Percentiles rank a stretch among this genome's conserved stretches.
These are phyloP conservation scores for Acleris sparsana DNA, from an alignment of 2,888 invertebrate species.

Conservation along the genomic window DNA sequence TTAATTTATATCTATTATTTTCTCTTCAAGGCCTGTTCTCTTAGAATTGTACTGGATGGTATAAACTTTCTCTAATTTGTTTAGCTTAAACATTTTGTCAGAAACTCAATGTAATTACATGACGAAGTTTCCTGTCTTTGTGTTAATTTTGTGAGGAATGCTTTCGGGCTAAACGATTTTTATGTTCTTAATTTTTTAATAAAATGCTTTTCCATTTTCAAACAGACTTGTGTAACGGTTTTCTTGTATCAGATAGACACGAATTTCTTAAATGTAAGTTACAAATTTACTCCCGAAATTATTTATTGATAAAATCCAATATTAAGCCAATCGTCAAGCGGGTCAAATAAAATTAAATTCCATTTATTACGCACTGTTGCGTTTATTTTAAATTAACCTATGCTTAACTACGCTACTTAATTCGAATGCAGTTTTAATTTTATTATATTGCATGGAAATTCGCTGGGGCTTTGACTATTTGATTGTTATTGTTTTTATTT, in stretches of 20 bases:
- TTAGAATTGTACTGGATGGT: slow-evolving; percentile 60
- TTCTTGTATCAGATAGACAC: too few relatives aligned
- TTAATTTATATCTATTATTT: slow-evolving; percentile 1
- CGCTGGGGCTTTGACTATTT: slow-evolving; percentile 1
- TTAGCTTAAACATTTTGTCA: slow-evolving; percentile 43
- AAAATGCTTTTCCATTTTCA: not conserved
- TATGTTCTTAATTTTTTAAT: slow-evolving; percentile 10
- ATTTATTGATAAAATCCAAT: slow-evolving; percentile 51
- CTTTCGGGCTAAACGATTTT: slow-evolving; percentile 41
- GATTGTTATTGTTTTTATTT: not conserved
- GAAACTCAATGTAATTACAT: slow-evolving; percentile 43
- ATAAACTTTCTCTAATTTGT: slow-evolving; percentile 44
- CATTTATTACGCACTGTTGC: slow-evolving; percentile 14
- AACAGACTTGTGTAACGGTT: too few relatives aligned
- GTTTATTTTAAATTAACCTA: slow-evolving; percentile 31
- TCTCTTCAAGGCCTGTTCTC: slow-evolving; percentile 37
- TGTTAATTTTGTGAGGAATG: slow-evolving; percentile 36
- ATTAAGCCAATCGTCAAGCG: slow-evolving; percentile 42
- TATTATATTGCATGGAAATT: slow-evolving; percentile 24
- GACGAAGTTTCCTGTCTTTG: slow-evolving; percentile 42
- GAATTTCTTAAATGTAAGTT: too few relatives aligned
- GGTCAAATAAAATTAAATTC: slow-evolving; percentile 36
- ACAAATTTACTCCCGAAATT: slow-evolving; percentile 12
- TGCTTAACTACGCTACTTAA: slow-evolving; percentile 29
- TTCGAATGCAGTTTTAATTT: slow-evolving; percentile 32